Evolutionary conservation across 2,888 invertebrate species (phyloP), one percentile per base, ranked within the genome.

Genomic region (Diadegma fenestrale): DNA sequence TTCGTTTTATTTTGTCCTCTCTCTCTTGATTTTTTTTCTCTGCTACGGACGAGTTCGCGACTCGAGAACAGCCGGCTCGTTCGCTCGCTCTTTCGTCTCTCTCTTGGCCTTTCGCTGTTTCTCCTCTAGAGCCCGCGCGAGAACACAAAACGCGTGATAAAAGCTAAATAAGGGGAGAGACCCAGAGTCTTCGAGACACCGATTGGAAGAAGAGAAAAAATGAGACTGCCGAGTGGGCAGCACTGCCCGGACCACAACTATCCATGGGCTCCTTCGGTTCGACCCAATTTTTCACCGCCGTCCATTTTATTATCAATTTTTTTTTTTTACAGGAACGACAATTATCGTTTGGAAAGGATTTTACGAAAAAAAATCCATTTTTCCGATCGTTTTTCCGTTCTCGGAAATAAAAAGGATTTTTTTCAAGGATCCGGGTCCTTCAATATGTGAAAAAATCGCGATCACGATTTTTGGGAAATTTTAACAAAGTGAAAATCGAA

Each of bases 91-190:
- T 69, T 69, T 81, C 73, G 64, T 78, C 76, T 81, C 76, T 81
- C 33, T 33, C 5, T 33, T 82, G 81, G 81, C 85, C 81, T 85
- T 75, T 71, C 79, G 84, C 84, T 80, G 80, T 54, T 77, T 64
- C 64, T 80, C 30, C 72, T 77, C 82, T 82, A 82, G 64, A 84
- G 54, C 64, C 81, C 75, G 78, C 54, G 72, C 30, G 33, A 63
- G 76, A 76, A 80, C 79, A 66, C 81, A 80, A 83, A 83, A 86
- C 84, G 82, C 84, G 82, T 75, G 80, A 86, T 84, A 88, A 85
- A 86, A 83, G 86, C 86, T 87, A 86, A 86, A 86, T 86, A 87
- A 87, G 86, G 84, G 87, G 85, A 87, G 89, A 88, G 87, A 83
- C 64, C 66, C 85, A 77, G 83, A 78, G 75, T 81, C 84, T 79